Conservation (phyloP, 2,888 invertebrate species). For the Sthenelais limicola region DNA sequence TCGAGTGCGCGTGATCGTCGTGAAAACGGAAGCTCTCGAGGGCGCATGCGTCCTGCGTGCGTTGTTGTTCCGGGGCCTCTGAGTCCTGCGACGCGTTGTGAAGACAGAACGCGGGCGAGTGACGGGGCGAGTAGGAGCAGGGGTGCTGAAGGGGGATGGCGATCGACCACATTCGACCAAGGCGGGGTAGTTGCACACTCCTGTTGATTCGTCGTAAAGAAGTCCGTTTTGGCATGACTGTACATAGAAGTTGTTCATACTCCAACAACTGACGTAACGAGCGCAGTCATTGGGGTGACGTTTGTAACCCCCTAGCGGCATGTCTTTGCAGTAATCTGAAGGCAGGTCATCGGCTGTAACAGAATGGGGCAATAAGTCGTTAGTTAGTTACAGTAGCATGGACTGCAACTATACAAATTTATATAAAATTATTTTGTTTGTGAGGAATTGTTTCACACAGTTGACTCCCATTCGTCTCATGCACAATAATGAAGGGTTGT, state of each 20-base stretch:
- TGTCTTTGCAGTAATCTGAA: slow-evolving; percentile 10
- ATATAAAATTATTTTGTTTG: too few species aligned
- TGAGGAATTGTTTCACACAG: too few species aligned
- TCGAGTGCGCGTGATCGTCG: too few species aligned
- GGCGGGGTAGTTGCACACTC: slow-evolving; percentile 2
- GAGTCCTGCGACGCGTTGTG: background rate
- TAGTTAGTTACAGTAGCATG: too few species aligned
- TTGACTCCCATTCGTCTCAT: too few species aligned
- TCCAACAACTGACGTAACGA: slow-evolving; percentile 25
- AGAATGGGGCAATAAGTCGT: too few species aligned
- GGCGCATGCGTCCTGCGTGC: slow-evolving; percentile 1
- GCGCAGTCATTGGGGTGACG: slow-evolving; percentile 24
- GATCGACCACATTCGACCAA: slow-evolving; percentile 2
- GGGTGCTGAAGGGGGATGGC: background rate
- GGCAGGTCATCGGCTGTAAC: slow-evolving; percentile 17
- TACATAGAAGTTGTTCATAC: background rate
- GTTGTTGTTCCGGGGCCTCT: background rate
- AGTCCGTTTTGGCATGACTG: slow-evolving; percentile 19
- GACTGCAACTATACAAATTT: too few species aligned
- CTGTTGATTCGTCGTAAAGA: slow-evolving; percentile 16
- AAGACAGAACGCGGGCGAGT: background rate
- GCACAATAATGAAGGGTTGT: too few species aligned
- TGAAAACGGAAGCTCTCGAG: background rate
- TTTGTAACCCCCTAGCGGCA: slow-evolving; percentile 3
- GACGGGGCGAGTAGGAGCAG: background rate